Evolutionary conservation across 1,140 invertebrate species (phyloP), one percentile per base, ranked within the genome.

Genomic region (Drosophila pseudoobscura): DNA sequence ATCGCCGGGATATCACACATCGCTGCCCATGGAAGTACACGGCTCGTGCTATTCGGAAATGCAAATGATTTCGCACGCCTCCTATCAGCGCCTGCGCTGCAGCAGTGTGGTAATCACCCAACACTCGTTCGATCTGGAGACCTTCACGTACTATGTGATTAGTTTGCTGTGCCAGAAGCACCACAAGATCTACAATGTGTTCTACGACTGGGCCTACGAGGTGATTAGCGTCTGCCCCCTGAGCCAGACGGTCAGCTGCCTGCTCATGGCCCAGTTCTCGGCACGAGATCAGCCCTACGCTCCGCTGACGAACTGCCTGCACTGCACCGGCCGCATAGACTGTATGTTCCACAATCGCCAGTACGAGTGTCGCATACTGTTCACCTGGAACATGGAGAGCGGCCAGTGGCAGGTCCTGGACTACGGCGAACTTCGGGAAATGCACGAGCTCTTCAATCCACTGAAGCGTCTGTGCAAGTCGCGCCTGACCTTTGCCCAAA

Each of bases 191-290:
- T 96, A 96, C 91, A 95, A 95, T 91, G 95, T 95, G 49, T 96
- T 95, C 78, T 95, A 94, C 75, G 96, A 97, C 83, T 96, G 96
- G 91, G 96, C 96, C 72, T 94, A 95, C 62, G 95, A 96, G 91
- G 94, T 96, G 70, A 93, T 96, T 51, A 95, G 95, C 92, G 95
- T 94, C 11, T 94, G 93, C 50, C 92, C 93, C 0, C 89, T 93
- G 2, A 93, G 91, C 51, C 92, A 93, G 26, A 93, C 93, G 6
- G 91, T 94, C 11, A 92, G 92, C 69, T 93, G 92, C 76, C 69
- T 93, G 53, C 77, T 94, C 6, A 93, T 93, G 76, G 92, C 93
- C 52, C 93, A 94, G 65, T 93, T 94, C 46, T 92, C 93, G 65
- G 93, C 93, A 0, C 92, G 93, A 47, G 93, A 94, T 80, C 88